Evolutionary conservation across 1,140 invertebrate genomes (phyloP), one percentile per base, ranked within the genome.

Genomic region (Chironomus tepperi): DNA sequence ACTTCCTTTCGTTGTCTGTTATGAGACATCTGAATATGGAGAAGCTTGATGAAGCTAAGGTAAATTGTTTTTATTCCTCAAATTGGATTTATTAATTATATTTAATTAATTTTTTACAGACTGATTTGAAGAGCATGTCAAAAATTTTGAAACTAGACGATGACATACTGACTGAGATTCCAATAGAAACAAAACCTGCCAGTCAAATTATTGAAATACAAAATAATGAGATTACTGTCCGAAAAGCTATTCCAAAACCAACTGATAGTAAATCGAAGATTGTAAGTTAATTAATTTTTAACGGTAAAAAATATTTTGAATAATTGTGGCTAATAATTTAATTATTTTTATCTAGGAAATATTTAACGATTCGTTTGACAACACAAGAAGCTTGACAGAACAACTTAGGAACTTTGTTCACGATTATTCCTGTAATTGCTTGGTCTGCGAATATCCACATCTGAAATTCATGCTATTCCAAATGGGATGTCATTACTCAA

Each of bases 401-500:
- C 65, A 70, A 6, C 65, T 70, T 7, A 16, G 9, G 2, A 16
- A 70, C 9, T 19, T 70, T 18, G 18, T 70, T 70, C 65, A 70
- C 18, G 65, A 70, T 0, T 16, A 9, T 18, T 19, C 65, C 2
- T 70, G 65, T 10, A 70, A 70, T 21, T 70, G 65, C 18, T 10
- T 0, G 1, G 7, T 70, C 8, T 70, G 65, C 12, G 15, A 70
- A 18, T 70, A 19, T 21, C 65, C 65, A 18, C 18, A 18, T 15
- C n/a, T 70, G 0, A 18, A 21, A 21, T 70, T n/a, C 19, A 70
- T 70, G 5, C 16, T 70, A 10, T 70, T 70, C 7, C 65, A 70
- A 70, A 18, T 70, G n/a, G 65, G 16, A 5, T 70, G 65, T 70
- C 65, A 70, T 21, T 70, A 70, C 10, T 70, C 65, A 8, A 70